Evolutionary conservation across 2,888 invertebrate species (phyloP).

Genomic region (Gnatocerus cornutus): DNA sequence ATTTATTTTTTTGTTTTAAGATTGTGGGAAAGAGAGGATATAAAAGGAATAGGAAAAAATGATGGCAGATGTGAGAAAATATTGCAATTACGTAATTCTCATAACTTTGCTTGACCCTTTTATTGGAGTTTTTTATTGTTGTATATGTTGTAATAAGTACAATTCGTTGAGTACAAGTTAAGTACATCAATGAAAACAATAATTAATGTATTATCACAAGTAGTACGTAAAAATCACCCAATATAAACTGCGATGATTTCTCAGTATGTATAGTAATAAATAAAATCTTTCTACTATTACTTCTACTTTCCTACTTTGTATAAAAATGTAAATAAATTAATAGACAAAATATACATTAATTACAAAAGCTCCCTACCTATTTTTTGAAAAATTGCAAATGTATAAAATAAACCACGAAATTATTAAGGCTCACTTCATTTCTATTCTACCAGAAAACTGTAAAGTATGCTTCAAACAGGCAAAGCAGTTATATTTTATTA

Average conservation of each 20-base stretch:
- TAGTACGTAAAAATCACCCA: conserved; percentile 44
- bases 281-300: conserved; percentile 41
- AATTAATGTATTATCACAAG: conserved; percentile 50
- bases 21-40: too few relatives aligned
- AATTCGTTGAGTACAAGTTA: conserved; percentile 48
- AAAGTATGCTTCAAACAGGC: conserved; percentile 26
- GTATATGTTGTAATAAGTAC: conserved; percentile 47
- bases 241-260: conserved; percentile 33
- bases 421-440: conserved; percentile 55
- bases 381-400: conserved; percentile 29
- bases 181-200: conserved; percentile 36
- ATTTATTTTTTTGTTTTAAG: too few relatives aligned
- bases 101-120: too few relatives aligned
- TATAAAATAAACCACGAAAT: conserved; percentile 50
- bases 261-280: conserved; percentile 39
- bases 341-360: conserved; percentile 55
- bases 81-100: too few relatives aligned
- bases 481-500: conserved; percentile 47
- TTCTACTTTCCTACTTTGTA: conserved; percentile 48
- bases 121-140: conserved; percentile 32
- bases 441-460: conserved; percentile 50
- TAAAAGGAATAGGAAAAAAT: too few relatives aligned
- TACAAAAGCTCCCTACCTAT: conserved; percentile 55
- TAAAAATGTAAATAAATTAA: conserved; percentile 59
- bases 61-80: too few relatives aligned